Evolutionary conservation across 2,888 invertebrate species (phyloP).

Genomic region (Cosmorhoe ocellata): DNA sequence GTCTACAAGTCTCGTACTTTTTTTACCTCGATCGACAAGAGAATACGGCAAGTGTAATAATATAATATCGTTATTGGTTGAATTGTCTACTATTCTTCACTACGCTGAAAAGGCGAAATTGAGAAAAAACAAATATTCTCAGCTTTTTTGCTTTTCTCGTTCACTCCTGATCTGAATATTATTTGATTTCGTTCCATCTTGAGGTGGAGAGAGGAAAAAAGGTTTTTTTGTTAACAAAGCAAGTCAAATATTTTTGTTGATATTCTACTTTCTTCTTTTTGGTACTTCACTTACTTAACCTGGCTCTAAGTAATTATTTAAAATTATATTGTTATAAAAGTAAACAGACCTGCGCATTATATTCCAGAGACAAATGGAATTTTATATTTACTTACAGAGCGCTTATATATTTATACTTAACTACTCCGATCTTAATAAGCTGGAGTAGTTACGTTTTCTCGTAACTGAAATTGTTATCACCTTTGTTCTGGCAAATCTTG

Average conservation of each 20-base stretch:
- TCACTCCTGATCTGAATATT: slow-evolving; percentile 55
- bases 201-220: slow-evolving; percentile 47
- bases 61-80: slow-evolving; percentile 2
- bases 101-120: slow-evolving; percentile 29
- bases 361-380: too few relatives aligned
- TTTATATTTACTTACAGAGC: too few relatives aligned
- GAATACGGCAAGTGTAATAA: slow-evolving; percentile 17
- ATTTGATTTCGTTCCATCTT: slow-evolving; percentile 54
- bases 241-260: slow-evolving; percentile 42
- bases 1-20: slow-evolving; percentile 29
- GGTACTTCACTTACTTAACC: slow-evolving; percentile 27
- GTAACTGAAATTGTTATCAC: too few relatives aligned
- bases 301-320: slow-evolving; percentile 37
- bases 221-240: slow-evolving; percentile 41
- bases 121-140: slow-evolving; percentile 38
- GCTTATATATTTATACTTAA: too few relatives aligned
- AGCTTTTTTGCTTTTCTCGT: slow-evolving; percentile 52
- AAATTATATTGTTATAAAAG: slow-evolving; percentile 40
- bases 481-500: slow-evolving; percentile 49
- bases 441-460: too few relatives aligned
- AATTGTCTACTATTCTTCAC: neutral
- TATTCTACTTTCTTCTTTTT: slow-evolving; percentile 25
- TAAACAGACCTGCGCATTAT: too few relatives aligned
- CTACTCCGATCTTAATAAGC: too few relatives aligned
- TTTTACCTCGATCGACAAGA: slow-evolving; percentile 21